Percentiles rank a stretch among this genome's conserved stretches.
phyloP scores from a whole-genome alignment of 2,113 vertebrate genomes.

The Clinocottus analis region DNA sequence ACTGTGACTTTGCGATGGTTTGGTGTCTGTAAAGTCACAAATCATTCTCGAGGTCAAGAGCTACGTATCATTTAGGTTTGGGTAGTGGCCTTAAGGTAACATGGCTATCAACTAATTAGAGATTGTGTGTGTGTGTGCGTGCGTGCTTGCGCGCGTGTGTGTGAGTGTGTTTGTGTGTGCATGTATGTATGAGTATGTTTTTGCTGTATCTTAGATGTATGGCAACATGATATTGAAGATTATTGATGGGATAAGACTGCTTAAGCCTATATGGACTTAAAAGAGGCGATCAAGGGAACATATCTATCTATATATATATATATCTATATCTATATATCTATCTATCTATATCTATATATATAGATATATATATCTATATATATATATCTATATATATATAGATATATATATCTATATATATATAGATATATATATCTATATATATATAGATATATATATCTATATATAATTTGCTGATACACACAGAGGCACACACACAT shows the following conservation, averaged over 20 bases:
- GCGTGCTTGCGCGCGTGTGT: conserved; percentile 17
- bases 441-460: no score
- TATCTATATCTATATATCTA: background rate
- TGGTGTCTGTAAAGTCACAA: conserved; percentile 37
- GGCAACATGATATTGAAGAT: conserved; percentile 31
- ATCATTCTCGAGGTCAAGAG: conserved; percentile 53
- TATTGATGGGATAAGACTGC: conserved; percentile 38
- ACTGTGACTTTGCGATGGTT: conserved; percentile 34
- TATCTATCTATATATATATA: background rate
- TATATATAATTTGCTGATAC: conserved; percentile 27
- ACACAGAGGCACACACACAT: conserved; percentile 25
- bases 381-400: background rate
- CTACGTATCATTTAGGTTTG: conserved; percentile 74
- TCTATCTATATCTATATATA: background rate
- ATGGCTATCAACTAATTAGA: conserved; percentile 91
- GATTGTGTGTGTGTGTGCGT: conserved; percentile 52
- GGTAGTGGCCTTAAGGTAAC: conserved; percentile 94
- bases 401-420: conserved; percentile 1
- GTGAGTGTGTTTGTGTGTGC: background rate
- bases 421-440: conserved; percentile 3
- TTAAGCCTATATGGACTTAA: conserved; percentile 40
- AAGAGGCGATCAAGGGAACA: conserved; percentile 58
- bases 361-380: no score
- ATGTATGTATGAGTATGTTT: conserved; percentile 23
- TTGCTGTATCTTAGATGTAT: conserved; percentile 28